A percentile compares a stretch with the other conserved stretches of the same genome.
phyloP scores from a whole-genome alignment of 2,797 vertebrate genomes.

The Channallabes apus region DNA sequence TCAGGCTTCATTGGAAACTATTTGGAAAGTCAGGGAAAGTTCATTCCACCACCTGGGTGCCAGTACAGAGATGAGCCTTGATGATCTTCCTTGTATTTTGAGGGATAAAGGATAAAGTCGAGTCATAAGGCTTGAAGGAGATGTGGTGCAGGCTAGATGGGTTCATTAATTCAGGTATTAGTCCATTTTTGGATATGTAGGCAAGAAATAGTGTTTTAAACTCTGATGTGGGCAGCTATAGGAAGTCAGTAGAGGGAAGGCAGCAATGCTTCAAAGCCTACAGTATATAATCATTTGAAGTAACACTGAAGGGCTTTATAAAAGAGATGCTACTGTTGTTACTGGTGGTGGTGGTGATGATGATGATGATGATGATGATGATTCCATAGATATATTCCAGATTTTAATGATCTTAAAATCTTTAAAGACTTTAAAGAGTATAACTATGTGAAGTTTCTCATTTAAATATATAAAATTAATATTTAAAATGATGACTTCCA shows the following conservation, averaged over 20 bases:
- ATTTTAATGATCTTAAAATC: background rate
- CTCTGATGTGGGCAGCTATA: constrained; percentile 8
- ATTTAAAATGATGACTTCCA: background rate
- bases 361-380: background rate
- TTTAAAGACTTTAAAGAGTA: too few species aligned
- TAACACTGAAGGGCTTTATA: background rate
- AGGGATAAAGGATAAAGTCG: background rate
- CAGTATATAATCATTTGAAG: constrained; percentile 3
- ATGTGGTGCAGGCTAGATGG: background rate
- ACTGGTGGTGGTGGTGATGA: background rate
- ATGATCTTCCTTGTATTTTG: background rate
- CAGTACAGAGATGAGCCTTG: background rate
- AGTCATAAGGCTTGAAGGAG: background rate
- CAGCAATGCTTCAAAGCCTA: constrained; percentile 3
- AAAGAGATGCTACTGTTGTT: background rate
- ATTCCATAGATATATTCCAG: background rate
- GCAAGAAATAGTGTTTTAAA: background rate
- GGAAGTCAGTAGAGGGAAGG: background rate
- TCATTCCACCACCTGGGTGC: background rate
- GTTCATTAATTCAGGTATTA: background rate
- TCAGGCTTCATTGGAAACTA: background rate
- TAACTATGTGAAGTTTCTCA: background rate
- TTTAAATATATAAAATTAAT: background rate
- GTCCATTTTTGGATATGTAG: constrained; percentile 1
- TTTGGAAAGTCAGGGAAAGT: background rate